Conservation (phyloP, 2,113 vertebrate genomes). For the Salvelinus fontinalis region DNA sequence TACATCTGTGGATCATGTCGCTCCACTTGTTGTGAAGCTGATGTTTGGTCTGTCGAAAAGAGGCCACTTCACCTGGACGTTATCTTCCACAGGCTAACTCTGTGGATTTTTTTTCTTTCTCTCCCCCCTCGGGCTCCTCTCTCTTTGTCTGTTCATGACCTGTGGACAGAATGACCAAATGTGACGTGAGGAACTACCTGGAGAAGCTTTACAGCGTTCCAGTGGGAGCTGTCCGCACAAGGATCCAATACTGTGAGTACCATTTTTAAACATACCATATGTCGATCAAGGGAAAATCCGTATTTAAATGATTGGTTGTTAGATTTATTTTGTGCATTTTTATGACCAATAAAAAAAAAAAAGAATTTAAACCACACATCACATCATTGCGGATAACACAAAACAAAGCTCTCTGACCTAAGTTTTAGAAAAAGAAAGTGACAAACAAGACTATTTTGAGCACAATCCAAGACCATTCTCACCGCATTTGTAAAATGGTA, state of each 20-base stretch:
- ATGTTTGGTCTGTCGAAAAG: no score
- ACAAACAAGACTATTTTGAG: no score
- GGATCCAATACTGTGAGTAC: constrained; percentile 90
- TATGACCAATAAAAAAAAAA: no score
- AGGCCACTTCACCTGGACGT: not conserved
- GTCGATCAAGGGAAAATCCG: no score
- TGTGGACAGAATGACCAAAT: constrained; percentile 89
- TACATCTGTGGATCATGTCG: not conserved
- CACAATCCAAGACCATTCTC: no score
- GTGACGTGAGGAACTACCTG: constrained; percentile 90
- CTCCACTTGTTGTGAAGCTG: not conserved
- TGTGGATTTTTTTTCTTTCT: not conserved
- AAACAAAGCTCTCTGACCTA: no score
- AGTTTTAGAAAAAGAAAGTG: no score
- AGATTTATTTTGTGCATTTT: no score
- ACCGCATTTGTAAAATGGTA: no score
- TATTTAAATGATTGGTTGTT: no score
- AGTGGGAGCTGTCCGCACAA: constrained; percentile 84
- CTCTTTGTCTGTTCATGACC: not conserved
- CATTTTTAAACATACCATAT: constrained; percentile 1
- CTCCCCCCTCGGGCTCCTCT: not conserved
- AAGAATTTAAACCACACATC: no score
- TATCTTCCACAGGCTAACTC: not conserved
- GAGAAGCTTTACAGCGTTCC: constrained; percentile 89
- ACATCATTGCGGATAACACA: no score